Evolutionary conservation across 64 coral and sea anemone species (phyloP).

Genomic region (Porites lutea): DNA sequence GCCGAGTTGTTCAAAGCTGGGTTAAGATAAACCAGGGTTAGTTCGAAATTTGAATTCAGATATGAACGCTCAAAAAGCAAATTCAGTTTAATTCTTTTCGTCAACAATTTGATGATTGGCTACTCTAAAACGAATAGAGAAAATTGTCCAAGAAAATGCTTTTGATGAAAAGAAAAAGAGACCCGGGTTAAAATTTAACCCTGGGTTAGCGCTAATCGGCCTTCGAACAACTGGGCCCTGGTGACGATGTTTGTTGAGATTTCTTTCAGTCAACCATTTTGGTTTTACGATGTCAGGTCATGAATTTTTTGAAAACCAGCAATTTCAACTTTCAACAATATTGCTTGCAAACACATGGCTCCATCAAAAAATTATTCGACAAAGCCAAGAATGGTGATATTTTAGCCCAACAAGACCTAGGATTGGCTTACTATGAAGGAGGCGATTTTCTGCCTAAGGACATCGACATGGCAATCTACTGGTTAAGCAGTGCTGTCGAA

Average conservation of each 20-base stretch:
- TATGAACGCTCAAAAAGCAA: too few species aligned
- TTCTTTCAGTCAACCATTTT: neutral
- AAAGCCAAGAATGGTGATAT: conserved; percentile 37
- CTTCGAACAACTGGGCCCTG: too few species aligned
- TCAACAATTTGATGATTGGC: too few species aligned
- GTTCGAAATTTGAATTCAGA: too few species aligned
- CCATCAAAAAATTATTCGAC: neutral
- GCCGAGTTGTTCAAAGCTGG: neutral
- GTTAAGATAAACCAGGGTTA: too few species aligned
- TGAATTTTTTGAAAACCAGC: neutral
- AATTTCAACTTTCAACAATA: neutral
- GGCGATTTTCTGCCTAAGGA: conserved; percentile 50
- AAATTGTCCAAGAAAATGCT: too few species aligned
- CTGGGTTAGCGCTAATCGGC: too few species aligned
- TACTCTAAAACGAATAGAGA: too few species aligned
- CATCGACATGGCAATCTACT: conserved; percentile 71
- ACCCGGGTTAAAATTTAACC: too few species aligned
- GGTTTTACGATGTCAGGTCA: neutral
- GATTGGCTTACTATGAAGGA: conserved; percentile 28
- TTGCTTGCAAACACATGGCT: conserved; percentile 21
- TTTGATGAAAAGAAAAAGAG: too few species aligned
- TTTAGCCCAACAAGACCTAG: conserved; percentile 8
- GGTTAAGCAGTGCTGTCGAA: conserved; percentile 67
- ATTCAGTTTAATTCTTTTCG: too few species aligned
- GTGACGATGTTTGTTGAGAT: neutral